phyloP scores from a whole-genome alignment of 2,113 vertebrate genomes.

The Thamnaconus septentrionalis region DNA sequence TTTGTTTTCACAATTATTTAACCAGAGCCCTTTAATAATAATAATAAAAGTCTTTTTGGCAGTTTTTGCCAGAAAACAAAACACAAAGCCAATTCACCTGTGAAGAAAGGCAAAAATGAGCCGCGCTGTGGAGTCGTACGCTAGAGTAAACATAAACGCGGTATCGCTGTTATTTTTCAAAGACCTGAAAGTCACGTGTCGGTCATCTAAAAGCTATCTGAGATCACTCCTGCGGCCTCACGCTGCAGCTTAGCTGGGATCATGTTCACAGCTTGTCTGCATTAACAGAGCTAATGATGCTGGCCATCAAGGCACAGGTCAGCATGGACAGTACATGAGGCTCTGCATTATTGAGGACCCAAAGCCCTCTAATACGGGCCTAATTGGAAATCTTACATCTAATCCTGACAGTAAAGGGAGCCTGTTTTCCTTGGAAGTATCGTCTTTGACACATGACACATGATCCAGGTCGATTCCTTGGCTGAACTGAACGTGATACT shows the following conservation, averaged over 20 bases:
- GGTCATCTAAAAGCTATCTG: neutral
- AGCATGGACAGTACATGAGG: neutral
- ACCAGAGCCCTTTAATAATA: neutral
- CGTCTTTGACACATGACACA: conserved; percentile 21
- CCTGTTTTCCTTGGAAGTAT: conserved; percentile 11
- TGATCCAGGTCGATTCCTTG: conserved; percentile 1
- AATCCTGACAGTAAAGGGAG: conserved; percentile 1
- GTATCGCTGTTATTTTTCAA: conserved; percentile 5
- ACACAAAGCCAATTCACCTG: conserved; percentile 3
- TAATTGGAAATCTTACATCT: conserved; percentile 2
- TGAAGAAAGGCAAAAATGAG: neutral
- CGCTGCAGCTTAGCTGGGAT: neutral
- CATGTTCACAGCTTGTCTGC: conserved; percentile 15
- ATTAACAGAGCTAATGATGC: conserved; percentile 21
- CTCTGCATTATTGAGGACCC: conserved; percentile 37
- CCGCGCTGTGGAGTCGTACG: too few species aligned
- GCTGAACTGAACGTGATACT: conserved; percentile 19
- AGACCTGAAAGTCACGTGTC: conserved; percentile 7
- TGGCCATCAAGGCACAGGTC: neutral
- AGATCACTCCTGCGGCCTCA: neutral
- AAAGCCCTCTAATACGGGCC: neutral
- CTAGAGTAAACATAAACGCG: neutral
- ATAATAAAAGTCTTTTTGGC: conserved; percentile 5
- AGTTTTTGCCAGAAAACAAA: conserved; percentile 8
- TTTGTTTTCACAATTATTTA: neutral